Percentiles rank a stretch among this genome's conserved stretches.
phyloP scores from a whole-genome alignment of 1,140 invertebrate genomes.

The Drosophila kepulauana region DNA sequence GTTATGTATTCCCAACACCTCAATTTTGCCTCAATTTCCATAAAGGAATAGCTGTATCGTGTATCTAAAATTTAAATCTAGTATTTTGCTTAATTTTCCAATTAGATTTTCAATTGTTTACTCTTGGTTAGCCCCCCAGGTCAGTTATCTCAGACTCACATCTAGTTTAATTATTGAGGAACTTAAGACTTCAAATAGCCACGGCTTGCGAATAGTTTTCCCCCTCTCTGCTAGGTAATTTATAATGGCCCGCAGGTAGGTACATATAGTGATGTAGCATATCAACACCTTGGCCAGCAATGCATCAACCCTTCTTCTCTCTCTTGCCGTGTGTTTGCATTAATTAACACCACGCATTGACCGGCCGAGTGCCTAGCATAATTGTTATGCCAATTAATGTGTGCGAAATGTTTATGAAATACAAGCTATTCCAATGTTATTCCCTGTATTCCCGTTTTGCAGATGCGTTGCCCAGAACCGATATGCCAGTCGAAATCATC shows the following conservation, averaged over 20 bases:
- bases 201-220: not conserved
- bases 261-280: constrained; percentile 50
- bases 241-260: constrained; percentile 20
- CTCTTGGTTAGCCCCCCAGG: not conserved
- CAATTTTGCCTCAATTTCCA: not conserved
- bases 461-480: constrained; percentile 80
- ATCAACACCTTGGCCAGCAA: constrained; percentile 69
- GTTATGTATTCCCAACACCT: too few species aligned
- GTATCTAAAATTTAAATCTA: not conserved
- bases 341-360: constrained; percentile 71
- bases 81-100: not conserved
- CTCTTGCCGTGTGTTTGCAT: constrained; percentile 43
- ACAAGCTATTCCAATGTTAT: not conserved
- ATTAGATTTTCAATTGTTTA: not conserved
- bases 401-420: constrained; percentile 40
- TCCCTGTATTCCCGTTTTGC: constrained; percentile 29
- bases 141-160: not conserved
- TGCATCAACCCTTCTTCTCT: constrained; percentile 36
- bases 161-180: not conserved
- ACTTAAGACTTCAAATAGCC: constrained; percentile 15
- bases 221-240: constrained; percentile 21
- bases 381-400: constrained; percentile 69
- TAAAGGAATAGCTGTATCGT: not conserved
- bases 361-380: constrained; percentile 46
- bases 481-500: constrained; percentile 65